Evolutionary conservation across 2,888 invertebrate species (phyloP), one percentile per base, ranked within the genome.

Genomic region (Cylindroiulus punctatus): DNA sequence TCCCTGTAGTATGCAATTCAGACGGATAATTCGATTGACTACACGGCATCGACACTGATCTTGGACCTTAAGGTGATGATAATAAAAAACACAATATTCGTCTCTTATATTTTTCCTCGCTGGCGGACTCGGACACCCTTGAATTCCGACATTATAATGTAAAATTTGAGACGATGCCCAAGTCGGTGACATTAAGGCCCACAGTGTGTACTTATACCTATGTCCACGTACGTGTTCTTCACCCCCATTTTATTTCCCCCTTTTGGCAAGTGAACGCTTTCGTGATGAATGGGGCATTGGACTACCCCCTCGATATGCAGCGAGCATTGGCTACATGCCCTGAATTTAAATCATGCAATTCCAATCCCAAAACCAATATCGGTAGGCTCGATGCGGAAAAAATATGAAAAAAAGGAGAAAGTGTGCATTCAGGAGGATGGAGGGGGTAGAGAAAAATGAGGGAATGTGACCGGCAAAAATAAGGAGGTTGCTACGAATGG

Each of bases 281-380:
- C 44, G 57, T 84, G 84, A 84, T 84, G 84, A 84, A 84, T 84
- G 84, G 76, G 84, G 84, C 84, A 44, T 36, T 57, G 84, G 84
- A 44, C 84, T 84, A 84, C 84, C 84, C 84, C 84, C 84, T 84
- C 84, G 84, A 84, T 84, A 84, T 84, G 84, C 47, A 47, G 84
- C 84, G 65, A 44, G 40, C 86, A 81, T 82, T 86, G 52, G 52
- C 84, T 86, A 86, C 86, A 86, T 86, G 86, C 47, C 82, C 86
- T 86, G 86, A 86, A 86, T 86, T 86, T 86, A 86, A 86, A 86
- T 86, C 86, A 84, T 84, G 86, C 86, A 84, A 86, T 86, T 86
- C 86, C 86, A 86, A 86, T 86, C 84, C 86, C 65, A 86, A 84
- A 86, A 86, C 86, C 86, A 86, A 86, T 86, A 86, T 86, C 86